Evolutionary conservation across 2,888 invertebrate genomes (phyloP), one percentile per base, ranked within the genome.

Genomic region (Amblyjoppa proteus): DNA sequence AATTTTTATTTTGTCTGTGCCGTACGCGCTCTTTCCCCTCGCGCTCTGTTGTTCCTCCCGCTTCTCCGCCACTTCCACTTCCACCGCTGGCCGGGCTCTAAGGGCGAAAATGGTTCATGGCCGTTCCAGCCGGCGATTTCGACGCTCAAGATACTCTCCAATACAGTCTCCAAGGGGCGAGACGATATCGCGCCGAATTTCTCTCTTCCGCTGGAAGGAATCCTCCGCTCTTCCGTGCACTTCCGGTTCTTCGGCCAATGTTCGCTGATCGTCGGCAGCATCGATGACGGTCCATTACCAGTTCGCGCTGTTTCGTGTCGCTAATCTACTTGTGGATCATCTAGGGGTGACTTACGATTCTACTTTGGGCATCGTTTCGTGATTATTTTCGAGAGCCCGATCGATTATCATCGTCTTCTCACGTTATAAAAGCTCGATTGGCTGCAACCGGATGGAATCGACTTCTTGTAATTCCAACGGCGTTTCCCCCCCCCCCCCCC

Each of bases 1-100:
- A 88, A 88, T 91, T 93, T 91, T 93, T 93, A 92, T 93, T 93
- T 91, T 92, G 92, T 93, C 93, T 93, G 92, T 92, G 92, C 90
- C 58, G 41, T 84, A 77, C 75, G 73, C 81, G 79, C 80, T 82
- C 28, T 69, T 73, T 58, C 68, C 68, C 73, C 70, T 80, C 70
- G 38, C 73, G n/a, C 25, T 68, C 75, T 76, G 75, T 81, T 87
- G 58, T 74, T 82, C 74, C 71, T 56, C 66, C 45, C 20, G 51
- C 64, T 69, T 61, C 77, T 68, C 81, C 77, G 53, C 51, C 38
- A 16, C 41, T 76, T 41, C 68, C 87, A 87, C 85, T 74, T 85
- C 75, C 88, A 78, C 56, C 76, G 87, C 85, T 83, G 74, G 41
- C 61, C 73, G 88, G 88, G 85, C 77, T 88, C 85, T 87, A 90